Conservation (phyloP, 2,797 vertebrate species). For the Lacerta viridis region DNA sequence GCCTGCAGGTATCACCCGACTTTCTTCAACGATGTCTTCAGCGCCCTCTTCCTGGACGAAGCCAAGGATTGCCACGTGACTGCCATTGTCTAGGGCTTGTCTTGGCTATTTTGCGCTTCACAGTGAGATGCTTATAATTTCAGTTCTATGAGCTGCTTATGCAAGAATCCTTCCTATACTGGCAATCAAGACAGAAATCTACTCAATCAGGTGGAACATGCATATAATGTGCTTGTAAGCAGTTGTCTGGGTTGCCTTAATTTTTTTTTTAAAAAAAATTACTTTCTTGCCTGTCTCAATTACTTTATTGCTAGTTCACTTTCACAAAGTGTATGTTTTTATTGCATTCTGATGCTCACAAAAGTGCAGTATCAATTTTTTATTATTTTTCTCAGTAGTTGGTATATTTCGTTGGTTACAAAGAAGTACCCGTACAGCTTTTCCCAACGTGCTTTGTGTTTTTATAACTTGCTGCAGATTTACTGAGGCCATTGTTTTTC, state of each 20-base stretch:
- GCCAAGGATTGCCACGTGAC: slow-evolving; percentile 84
- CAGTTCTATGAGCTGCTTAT: slow-evolving; percentile 73
- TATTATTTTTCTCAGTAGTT: slow-evolving; percentile 46
- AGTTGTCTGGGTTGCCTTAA: neutral
- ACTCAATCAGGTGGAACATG: neutral
- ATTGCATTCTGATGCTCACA: slow-evolving; percentile 21
- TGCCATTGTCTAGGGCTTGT: slow-evolving; percentile 77
- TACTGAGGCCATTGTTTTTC: neutral
- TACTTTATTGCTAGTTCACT: slow-evolving; percentile 20
- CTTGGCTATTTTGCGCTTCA: slow-evolving; percentile 32
- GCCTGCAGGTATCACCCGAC: slow-evolving; percentile 92
- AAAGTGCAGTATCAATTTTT: neutral
- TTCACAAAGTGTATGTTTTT: slow-evolving; percentile 40
- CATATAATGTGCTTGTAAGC: neutral
- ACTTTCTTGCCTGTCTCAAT: slow-evolving; percentile 22
- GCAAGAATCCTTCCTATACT: slow-evolving; percentile 53
- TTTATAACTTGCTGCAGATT: slow-evolving; percentile 41
- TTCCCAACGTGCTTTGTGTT: slow-evolving; percentile 52
- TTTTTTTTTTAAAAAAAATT: neutral
- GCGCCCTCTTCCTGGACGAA: slow-evolving; percentile 91
- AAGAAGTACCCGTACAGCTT: slow-evolving; percentile 31
- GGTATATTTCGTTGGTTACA: slow-evolving; percentile 44
- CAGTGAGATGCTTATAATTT: slow-evolving; percentile 60
- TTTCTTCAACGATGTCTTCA: slow-evolving; percentile 95
- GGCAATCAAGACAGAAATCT: neutral